A percentile compares a stretch with the other conserved stretches of the same genome.
These are phyloP conservation scores for Stomatorhinus walkeri DNA, from an alignment of 2,797 vertebrate species.

Conservation along the genomic window DNA sequence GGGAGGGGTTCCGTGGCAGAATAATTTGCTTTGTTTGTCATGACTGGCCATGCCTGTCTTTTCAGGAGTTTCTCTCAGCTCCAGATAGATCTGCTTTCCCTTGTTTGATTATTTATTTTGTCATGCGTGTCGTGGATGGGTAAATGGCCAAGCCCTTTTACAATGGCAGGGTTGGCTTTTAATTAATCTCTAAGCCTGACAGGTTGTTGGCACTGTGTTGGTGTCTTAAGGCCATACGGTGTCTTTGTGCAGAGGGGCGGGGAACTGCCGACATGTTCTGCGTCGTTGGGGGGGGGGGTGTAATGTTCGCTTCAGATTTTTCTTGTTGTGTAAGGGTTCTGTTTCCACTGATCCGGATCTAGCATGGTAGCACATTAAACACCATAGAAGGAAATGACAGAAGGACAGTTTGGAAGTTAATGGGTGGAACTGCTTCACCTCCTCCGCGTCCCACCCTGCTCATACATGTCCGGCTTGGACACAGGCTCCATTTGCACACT, in stretches of 20 bases:
- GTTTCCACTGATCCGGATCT: background rate
- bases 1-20: slow-evolving; percentile 29
- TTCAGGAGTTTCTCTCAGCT: background rate
- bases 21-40: slow-evolving; percentile 31
- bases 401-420: background rate
- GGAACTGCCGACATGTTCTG: background rate
- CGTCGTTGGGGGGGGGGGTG: background rate
- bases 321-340: background rate
- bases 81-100: slow-evolving; percentile 46
- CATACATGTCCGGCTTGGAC: background rate
- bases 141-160: background rate
- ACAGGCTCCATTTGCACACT: background rate
- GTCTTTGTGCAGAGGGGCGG: background rate
- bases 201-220: background rate
- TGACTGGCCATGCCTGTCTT: slow-evolving; percentile 22
- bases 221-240: background rate
- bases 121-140: background rate
- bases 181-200: background rate
- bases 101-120: slow-evolving; percentile 40
- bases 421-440: background rate
- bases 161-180: background rate
- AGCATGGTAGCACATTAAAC: background rate
- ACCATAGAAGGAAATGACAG: background rate
- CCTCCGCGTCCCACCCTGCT: background rate
- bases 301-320: background rate